A percentile compares a stretch with the other conserved stretches of the same genome.
These are phyloP conservation scores for Puffinus mauretanicus DNA, from an alignment of 2,113 vertebrate species.

Conservation along the genomic window DNA sequence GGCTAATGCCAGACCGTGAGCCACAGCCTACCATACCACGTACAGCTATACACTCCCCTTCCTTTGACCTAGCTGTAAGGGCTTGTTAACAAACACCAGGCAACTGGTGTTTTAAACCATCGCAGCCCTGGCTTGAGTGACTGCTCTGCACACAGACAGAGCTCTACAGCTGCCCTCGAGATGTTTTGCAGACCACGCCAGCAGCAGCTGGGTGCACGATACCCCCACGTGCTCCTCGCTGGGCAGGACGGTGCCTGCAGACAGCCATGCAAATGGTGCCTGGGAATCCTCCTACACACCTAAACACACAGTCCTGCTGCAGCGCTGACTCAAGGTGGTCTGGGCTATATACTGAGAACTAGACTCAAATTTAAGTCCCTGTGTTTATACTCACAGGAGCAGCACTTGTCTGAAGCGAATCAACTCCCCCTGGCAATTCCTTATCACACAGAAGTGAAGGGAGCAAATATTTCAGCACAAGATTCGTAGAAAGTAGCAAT, in stretches of 20 bases:
- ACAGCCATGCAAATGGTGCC: neutral
- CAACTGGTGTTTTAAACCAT: neutral
- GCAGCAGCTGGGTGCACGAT: neutral
- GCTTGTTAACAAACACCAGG: neutral
- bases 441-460: neutral
- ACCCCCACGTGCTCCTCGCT: fast-evolving
- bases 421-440: neutral
- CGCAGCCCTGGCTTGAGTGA: neutral
- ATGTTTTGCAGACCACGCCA: neutral
- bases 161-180: neutral
- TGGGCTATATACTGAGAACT: neutral
- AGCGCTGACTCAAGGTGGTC: neutral
- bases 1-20: neutral
- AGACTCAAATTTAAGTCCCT: neutral
- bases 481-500: neutral
- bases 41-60: neutral
- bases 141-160: neutral
- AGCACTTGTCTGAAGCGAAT: neutral
- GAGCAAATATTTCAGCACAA: neutral
- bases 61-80: neutral
- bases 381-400: neutral
- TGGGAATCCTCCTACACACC: too few species aligned
- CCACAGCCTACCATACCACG: too few species aligned
- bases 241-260: neutral
- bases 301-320: neutral